Base-by-base conservation (phyloP, 53 echinoderm and acorn worm genomes). In the Antedon mediterranea region DNA sequence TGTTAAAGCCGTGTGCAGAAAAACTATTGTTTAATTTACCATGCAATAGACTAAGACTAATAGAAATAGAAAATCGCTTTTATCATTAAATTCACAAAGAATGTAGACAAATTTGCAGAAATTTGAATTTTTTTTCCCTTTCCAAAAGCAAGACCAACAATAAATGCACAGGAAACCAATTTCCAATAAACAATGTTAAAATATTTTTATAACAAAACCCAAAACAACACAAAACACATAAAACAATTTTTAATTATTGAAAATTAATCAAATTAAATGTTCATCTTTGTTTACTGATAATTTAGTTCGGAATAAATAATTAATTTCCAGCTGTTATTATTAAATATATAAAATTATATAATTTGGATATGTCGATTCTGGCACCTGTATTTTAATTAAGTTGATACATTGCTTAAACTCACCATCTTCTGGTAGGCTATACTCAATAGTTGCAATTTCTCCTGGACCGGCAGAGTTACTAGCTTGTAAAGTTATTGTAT, bases 371-470 rank as follows among this genome's bases (percentile, higher is more conserved):
- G n/a, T n/a, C n/a, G n/a, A n/a, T n/a, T n/a, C n/a, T n/a, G n/a
- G n/a, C n/a, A n/a, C n/a, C n/a, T n/a, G n/a, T n/a, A n/a, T n/a
- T 37, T 37, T 6, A 6, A 37, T 37, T 11, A 6, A 11, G 37
- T 4, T 37, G 4, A 37, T 37, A 4, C n/a, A n/a, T n/a, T n/a
- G n/a, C 37, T 6, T 6, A 37, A 37, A 85, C 98, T 86, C 86
- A 98, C 98, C 84, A 80, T 85, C 89, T 88, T 92, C 92, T 32
- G 83, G 88, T 28, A 90, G 90, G 13, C 82, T 57, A 30, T 87
- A 77, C 33, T 76, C 74, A 34, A 75, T 44, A 23, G 72, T 76
- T 28, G 81, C 90, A 32, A 76, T 79, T 34, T 78, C 42, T 73
- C 98, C 86, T 42, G 32, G 78, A 29, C 98, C 98, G 57, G 88